A percentile compares a stretch with the other conserved stretches of the same genome.
phyloP scores from a whole-genome alignment of 2,113 vertebrate genomes.

The Empidonax alnorum region DNA sequence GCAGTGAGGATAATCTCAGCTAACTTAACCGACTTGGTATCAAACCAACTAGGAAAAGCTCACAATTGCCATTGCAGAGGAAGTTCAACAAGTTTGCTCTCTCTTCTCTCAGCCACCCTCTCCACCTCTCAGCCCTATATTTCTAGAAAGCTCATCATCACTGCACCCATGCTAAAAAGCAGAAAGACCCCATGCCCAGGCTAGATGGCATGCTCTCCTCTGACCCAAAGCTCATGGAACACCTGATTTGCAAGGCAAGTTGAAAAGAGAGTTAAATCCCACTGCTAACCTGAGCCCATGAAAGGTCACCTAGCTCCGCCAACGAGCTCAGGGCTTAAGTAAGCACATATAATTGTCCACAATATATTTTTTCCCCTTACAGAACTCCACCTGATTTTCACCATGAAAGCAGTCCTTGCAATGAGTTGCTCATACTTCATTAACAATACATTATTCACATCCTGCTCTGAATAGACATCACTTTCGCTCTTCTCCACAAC shows the following conservation, averaged over 20 bases:
- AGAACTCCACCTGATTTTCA: not conserved
- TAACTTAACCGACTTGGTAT: not conserved
- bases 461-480: not conserved
- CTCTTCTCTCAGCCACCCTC: not conserved
- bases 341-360: not conserved
- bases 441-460: not conserved
- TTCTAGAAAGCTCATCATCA: not conserved
- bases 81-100: not conserved
- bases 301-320: not conserved
- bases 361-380: not conserved
- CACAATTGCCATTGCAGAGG: rapidly evolving
- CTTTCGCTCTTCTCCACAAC: not conserved
- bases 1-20: not conserved
- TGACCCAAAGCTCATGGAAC: rapidly evolving
- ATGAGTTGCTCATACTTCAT: not conserved
- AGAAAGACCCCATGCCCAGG: not conserved
- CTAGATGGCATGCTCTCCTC: not conserved
- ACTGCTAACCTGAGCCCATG: not conserved
- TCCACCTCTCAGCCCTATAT: not conserved
- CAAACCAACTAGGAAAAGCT: not conserved
- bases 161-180: too few species aligned
- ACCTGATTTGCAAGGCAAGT: not conserved
- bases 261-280: not conserved
- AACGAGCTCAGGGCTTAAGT: not conserved
- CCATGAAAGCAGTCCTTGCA: rapidly evolving